Evolutionary conservation across 2,113 vertebrate genomes (phyloP), one percentile per base, ranked within the genome.

Genomic region (Oncorhynchus masou): DNA sequence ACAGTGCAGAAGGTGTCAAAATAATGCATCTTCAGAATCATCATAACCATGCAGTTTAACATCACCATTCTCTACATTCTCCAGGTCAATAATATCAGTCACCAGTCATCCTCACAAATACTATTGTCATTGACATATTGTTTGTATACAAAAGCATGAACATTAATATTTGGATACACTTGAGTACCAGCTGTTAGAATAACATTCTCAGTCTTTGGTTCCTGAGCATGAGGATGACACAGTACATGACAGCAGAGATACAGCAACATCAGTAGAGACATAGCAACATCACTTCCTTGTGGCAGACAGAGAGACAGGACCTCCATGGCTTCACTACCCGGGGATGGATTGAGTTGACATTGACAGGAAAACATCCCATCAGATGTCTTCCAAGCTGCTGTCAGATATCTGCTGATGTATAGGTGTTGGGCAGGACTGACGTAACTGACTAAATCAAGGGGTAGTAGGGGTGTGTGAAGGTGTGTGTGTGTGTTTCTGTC

Each of bases 201-300:
- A 20, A 89, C 84, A 89, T 87, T 90, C 81, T 79, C 81, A 87
- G 76, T 81, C 81, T 87, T 81, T 86, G 78, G 85, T 90, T 90
- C 89, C 90, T 92, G 89, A 91, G 91, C 84, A 79, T 68, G 75
- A 79, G 73, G 68, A 84, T 68, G 25, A 57, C 84, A 70, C 79
- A n/a, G 8, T 45, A 9, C 39, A 45, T 45, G 39, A 45, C 9
- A 11, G 39, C 9, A 45, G 39, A 45, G 39, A 45, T 11, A 45
- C 39, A 45, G 39, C 39, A 45, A 45, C 76, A 69, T 71, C 70
- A 64, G 34, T 83, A 78, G 66, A 84, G 85, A 87, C 81, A 79
- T 76, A 83, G 31, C 29, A 29, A 65, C 71, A 75, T 71, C 22
- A 74, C 39, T 80, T 29, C 65, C 65, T 11, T 27, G n/a, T 27